phyloP scores from a whole-genome alignment of 2,113 vertebrate genomes.

The Polypterus senegalus region DNA sequence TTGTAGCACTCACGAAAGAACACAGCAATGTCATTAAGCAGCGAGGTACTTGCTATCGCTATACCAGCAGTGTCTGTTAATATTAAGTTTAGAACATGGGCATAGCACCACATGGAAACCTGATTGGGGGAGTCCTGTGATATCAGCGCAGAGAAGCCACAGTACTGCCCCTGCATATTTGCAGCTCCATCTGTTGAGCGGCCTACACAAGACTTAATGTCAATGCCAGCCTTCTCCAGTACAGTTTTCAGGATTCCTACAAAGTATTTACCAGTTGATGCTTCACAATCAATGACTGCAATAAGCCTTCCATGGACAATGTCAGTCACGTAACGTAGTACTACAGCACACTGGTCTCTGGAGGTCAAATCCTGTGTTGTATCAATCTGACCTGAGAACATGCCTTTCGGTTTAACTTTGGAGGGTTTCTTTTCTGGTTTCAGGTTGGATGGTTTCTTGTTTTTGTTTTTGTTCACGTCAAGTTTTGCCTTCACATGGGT shows the following conservation, averaged over 20 bases:
- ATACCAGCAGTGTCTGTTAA: conserved; percentile 8
- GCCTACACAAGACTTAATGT: conserved; percentile 1
- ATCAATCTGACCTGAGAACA: conserved; percentile 14
- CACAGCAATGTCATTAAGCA: conserved; percentile 11
- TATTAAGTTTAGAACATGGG: conserved; percentile 8
- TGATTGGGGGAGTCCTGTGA: conserved; percentile 2
- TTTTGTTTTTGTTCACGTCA: too few species aligned
- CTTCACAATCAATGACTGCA: conserved; percentile 4
- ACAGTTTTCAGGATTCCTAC: conserved; percentile 4
- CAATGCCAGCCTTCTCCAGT: background rate
- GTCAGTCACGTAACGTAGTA: conserved; percentile 15
- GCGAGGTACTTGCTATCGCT: conserved; percentile 4
- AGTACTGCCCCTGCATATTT: conserved; percentile 14
- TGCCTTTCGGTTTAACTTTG: too few species aligned
- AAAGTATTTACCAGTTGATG: conserved; percentile 16
- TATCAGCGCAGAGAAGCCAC: conserved; percentile 9
- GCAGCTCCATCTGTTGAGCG: conserved; percentile 12
- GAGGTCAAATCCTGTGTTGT: conserved; percentile 16
- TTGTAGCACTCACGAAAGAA: conserved; percentile 2
- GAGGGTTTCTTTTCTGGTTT: too few species aligned
- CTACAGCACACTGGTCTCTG: conserved; percentile 8
- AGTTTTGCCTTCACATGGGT: too few species aligned
- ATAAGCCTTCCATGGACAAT: conserved; percentile 9
- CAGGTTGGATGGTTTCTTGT: too few species aligned
- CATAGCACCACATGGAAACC: conserved; percentile 15